These are phyloP conservation scores for Drosophila neutralis DNA, from an alignment of 2,888 invertebrate genomes.

Conservation along the genomic window DNA sequence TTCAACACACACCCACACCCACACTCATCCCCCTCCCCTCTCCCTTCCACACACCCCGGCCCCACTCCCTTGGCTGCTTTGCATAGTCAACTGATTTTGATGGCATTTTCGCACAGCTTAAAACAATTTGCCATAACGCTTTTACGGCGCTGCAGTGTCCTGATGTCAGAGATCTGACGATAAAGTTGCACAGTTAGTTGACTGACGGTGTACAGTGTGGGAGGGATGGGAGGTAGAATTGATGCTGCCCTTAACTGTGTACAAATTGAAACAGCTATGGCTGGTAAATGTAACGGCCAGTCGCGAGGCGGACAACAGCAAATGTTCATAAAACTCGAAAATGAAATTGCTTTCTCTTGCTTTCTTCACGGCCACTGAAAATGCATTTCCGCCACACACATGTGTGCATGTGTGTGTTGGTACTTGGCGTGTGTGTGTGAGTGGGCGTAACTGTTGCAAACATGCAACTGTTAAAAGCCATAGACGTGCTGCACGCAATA, in stretches of 20 bases:
- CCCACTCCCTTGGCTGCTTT: constrained; percentile 55
- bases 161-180: constrained; percentile 62
- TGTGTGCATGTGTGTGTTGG: constrained; percentile 7
- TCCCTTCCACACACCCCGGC: background rate
- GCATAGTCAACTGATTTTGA: constrained; percentile 80
- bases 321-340: constrained; percentile 73
- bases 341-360: constrained; percentile 77
- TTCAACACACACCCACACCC: constrained; percentile 12
- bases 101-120: constrained; percentile 80
- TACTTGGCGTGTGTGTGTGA: constrained; percentile 7
- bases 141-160: constrained; percentile 66
- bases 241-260: constrained; percentile 57
- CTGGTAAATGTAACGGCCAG: constrained; percentile 49
- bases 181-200: constrained; percentile 24
- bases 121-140: constrained; percentile 79
- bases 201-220: background rate
- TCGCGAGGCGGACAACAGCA: constrained; percentile 56
- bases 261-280: constrained; percentile 70
- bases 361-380: constrained; percentile 77
- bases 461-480: constrained; percentile 73
- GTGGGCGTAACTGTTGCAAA: constrained; percentile 64
- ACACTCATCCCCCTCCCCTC: background rate
- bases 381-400: constrained; percentile 65
- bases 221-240: constrained; percentile 1
- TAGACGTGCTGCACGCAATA: constrained; percentile 73